These are phyloP conservation scores for Marisa cornuarietis DNA, from an alignment of 1,140 invertebrate genomes.

Conservation along the genomic window DNA sequence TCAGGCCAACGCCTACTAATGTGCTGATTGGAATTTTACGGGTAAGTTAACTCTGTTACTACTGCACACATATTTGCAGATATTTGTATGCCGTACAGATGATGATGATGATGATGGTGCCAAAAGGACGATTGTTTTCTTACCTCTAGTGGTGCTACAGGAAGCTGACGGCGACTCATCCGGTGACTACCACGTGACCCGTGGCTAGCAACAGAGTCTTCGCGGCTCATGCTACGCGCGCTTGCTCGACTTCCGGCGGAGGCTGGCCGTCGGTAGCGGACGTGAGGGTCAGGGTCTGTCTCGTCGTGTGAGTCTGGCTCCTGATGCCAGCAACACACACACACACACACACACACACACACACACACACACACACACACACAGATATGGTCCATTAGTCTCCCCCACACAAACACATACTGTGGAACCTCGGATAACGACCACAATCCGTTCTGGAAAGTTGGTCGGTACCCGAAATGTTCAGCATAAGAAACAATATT, in stretches of 20 bases:
- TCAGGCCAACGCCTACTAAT: no score
- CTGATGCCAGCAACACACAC: constrained; percentile 17
- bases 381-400: background rate
- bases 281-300: constrained; percentile 35
- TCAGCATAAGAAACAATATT: no score
- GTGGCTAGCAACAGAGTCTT: constrained; percentile 28
- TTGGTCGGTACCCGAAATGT: no score
- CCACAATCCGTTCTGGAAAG: no score
- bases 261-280: background rate
- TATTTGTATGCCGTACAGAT: background rate
- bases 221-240: constrained; percentile 15
- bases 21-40: no score
- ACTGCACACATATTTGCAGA: no score
- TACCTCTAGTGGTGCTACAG: constrained; percentile 25
- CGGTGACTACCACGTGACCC: constrained; percentile 28
- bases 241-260: background rate
- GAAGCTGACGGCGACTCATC: constrained; percentile 36
- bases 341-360: background rate
- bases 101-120: background rate
- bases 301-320: constrained; percentile 48
- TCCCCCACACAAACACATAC: background rate
- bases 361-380: background rate
- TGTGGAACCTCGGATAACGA: no score
- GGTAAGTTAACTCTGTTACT: no score
- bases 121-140: background rate